These are phyloP conservation scores for Drosophila athabasca DNA, from an alignment of 1,140 invertebrate species.

Conservation along the genomic window DNA sequence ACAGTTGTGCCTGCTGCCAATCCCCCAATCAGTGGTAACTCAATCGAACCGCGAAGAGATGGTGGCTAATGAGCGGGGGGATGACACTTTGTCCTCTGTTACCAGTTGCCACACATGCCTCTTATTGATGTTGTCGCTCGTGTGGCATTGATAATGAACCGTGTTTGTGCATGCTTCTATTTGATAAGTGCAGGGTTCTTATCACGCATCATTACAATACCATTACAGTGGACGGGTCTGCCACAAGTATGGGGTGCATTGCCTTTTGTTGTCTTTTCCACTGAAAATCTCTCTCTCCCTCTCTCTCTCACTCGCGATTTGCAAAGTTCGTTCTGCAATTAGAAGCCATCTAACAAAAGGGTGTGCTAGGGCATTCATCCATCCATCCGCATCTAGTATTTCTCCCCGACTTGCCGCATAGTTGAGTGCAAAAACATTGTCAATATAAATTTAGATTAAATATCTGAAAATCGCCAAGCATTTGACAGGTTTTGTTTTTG, in stretches of 20 bases:
- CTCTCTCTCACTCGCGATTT: no score
- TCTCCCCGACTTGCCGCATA: no score
- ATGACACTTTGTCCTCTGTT: no score
- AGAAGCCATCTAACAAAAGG: background rate
- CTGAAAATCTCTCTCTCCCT: no score
- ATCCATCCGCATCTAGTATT: constrained; percentile 4
- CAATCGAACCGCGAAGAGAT: no score
- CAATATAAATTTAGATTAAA: constrained; percentile 54
- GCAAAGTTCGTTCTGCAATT: constrained; percentile 4
- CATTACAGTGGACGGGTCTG: constrained; percentile 12
- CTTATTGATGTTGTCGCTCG: constrained; percentile 16
- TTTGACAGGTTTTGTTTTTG: constrained; percentile 49
- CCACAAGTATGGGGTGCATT: background rate
- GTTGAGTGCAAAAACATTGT: constrained; percentile 31
- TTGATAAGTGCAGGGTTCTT: constrained; percentile 6
- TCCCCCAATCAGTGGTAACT: no score
- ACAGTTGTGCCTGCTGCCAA: no score
- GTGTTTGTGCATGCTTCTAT: background rate
- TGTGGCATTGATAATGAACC: constrained; percentile 33
- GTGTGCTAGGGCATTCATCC: background rate
- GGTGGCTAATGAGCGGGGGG: no score
- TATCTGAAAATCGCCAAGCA: constrained; percentile 47
- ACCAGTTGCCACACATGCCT: background rate
- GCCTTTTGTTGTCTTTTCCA: no score
- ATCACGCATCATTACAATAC: constrained; percentile 49